Base-by-base conservation (phyloP, 2,888 invertebrate genomes). In the Sylvicola cinctus region DNA sequence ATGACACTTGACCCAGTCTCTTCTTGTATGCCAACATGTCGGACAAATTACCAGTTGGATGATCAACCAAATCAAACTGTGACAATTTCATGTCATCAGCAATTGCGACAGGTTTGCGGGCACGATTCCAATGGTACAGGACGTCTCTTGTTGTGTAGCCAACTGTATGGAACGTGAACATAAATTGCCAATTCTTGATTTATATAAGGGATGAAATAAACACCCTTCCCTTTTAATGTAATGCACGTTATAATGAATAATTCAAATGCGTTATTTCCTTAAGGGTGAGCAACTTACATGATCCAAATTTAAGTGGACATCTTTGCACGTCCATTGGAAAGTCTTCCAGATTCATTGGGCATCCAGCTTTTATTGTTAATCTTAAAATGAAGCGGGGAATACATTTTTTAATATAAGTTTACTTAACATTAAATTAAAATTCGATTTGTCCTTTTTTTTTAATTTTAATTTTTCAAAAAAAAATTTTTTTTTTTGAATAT, bases 241-340 rank as follows among this genome's bases (percentile, higher is more conserved):
- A n/a, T n/a, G n/a, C n/a, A n/a, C n/a, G n/a, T n/a, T n/a, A n/a
- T n/a, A n/a, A n/a, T n/a, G n/a, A n/a, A 14, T 30, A 27, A 29
- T 33, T 29, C 15, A 32, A n/a, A n/a, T n/a, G n/a, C n/a, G n/a
- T n/a, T n/a, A n/a, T n/a, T n/a, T n/a, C n/a, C n/a, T 32, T 33
- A 31, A 33, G n/a, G 12, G 13, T 12, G 6, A 23, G 12, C 29
- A 40, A 73, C 79, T 72, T 62, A 83, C 81, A 81, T 47, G 81
- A 81, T 38, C 80, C 80, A 47, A 83, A 72, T 54, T 74, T 73
- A 26, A 78, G 59, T 1, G 80, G 80, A 50, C 83, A 83, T 41
- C 71, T 61, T 52, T 83, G 81, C 26, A 75, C 74, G 50, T 84
- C 84, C 77, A 84, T 79, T 2, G 84, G 84, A 52, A 83, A 84